Evolutionary conservation across 2,113 vertebrate species (phyloP).

Genomic region (Delphinus delphis): DNA sequence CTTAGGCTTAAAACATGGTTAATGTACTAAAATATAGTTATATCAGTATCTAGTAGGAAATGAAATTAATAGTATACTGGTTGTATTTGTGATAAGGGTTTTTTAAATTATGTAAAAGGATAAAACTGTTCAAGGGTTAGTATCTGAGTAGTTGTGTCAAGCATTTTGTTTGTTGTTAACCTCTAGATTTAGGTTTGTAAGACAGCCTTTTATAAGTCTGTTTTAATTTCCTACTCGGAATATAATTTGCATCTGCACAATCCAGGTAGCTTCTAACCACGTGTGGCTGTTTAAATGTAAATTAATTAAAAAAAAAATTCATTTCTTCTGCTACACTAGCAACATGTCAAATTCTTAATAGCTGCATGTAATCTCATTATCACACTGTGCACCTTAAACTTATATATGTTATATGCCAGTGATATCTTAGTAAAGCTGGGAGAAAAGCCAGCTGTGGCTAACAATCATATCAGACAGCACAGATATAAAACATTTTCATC

Average conservation of each 20-base stretch:
- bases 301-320: background rate
- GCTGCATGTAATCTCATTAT: background rate
- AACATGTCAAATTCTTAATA: background rate
- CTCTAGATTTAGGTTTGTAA: slow-evolving; percentile 7
- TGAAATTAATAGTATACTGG: slow-evolving; percentile 15
- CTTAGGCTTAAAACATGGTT: slow-evolving; percentile 20
- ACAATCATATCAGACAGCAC: background rate
- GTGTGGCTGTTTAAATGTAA: background rate
- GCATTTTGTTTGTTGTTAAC: background rate
- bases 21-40: background rate
- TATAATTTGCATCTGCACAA: background rate
- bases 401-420: background rate
- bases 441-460: background rate
- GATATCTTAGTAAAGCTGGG: background rate
- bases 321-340: background rate
- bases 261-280: background rate
- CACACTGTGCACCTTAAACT: background rate
- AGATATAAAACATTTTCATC: background rate
- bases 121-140: background rate
- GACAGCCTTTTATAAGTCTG: background rate
- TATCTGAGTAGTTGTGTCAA: background rate
- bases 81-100: background rate
- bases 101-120: background rate
- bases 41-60: background rate
- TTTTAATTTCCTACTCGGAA: background rate